These are phyloP conservation scores for Drosophila arizonae DNA, from an alignment of 1,140 invertebrate genomes.

Conservation along the genomic window DNA sequence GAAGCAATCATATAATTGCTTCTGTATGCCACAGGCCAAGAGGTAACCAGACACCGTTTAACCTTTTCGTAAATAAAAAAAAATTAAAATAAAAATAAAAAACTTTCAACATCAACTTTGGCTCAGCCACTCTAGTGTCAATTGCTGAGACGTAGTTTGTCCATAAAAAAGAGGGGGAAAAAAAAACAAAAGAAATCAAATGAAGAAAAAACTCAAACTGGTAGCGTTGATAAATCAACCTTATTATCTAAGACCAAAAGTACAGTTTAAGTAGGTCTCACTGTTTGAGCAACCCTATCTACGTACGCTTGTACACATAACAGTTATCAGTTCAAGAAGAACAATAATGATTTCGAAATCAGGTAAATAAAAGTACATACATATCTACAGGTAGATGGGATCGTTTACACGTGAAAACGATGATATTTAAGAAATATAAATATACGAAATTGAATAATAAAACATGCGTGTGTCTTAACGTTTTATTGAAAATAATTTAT, in stretches of 20 bases:
- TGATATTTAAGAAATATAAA: neutral
- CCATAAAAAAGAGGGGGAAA: constrained; percentile 5
- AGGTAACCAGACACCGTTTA: constrained; percentile 27
- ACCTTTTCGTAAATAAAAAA: constrained; percentile 27
- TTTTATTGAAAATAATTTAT: neutral
- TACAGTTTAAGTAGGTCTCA: constrained; percentile 28
- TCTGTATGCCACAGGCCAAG: constrained; percentile 23
- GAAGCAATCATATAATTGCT: neutral
- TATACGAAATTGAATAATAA: neutral
- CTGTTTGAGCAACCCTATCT: constrained; percentile 5
- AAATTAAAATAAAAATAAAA: neutral
- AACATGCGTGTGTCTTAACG: neutral
- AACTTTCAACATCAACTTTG: neutral
- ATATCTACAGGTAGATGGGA: neutral
- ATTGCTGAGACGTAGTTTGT: constrained; percentile 22
- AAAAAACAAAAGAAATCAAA: neutral
- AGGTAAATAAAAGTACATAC: constrained; percentile 15
- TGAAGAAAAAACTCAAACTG: constrained; percentile 5
- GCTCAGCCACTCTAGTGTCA: neutral
- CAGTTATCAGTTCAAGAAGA: constrained; percentile 30
- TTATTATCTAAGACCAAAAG: constrained; percentile 42
- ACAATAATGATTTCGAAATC: constrained; percentile 12
- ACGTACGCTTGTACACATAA: constrained; percentile 1
- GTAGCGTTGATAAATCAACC: constrained; percentile 37
- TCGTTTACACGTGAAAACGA: neutral